A percentile compares a stretch with the other conserved stretches of the same genome.
These are phyloP conservation scores for Carduelis carduelis DNA, from an alignment of 2,797 vertebrate genomes.

Conservation along the genomic window DNA sequence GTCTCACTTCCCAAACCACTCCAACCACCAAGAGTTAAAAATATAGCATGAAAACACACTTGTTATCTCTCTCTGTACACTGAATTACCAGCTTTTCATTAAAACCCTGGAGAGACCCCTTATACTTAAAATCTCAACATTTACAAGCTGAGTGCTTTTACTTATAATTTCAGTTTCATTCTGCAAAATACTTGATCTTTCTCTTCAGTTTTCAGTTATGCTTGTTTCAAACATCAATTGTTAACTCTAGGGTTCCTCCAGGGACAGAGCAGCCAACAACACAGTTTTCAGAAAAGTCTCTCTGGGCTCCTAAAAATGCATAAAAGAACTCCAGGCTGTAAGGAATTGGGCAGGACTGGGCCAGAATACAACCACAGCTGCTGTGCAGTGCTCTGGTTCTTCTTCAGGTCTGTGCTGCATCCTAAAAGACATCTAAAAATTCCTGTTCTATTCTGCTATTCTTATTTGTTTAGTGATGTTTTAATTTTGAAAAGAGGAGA, in stretches of 20 bases:
- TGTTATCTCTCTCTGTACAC: not conserved
- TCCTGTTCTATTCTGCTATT: not conserved
- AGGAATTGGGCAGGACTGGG: not conserved
- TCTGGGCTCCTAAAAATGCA: not conserved
- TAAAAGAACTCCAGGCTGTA: not conserved
- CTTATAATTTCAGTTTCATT: constrained; percentile 58
- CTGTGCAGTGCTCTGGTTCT: not conserved
- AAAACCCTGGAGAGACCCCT: constrained; percentile 62
- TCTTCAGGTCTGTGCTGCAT: not conserved
- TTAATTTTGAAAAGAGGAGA: not conserved
- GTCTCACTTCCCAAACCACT: constrained; percentile 50
- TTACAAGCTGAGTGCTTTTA: constrained; percentile 63
- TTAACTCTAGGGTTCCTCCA: constrained; percentile 43
- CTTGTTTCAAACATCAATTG: constrained; percentile 58
- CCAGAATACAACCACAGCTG: not conserved
- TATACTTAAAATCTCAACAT: constrained; percentile 57
- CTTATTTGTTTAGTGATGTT: not conserved
- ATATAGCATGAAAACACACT: not conserved
- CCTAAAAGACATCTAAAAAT: not conserved
- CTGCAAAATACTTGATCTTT: constrained; percentile 28
- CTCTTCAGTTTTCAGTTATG: constrained; percentile 36
- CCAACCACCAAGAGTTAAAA: constrained; percentile 46
- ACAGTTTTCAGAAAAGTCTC: constrained; percentile 43
- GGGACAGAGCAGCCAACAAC: constrained; percentile 39
- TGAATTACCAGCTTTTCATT: constrained; percentile 61